phyloP scores from a whole-genome alignment of 1,140 invertebrate species.

The Brachionus asplanchnoidis region DNA sequence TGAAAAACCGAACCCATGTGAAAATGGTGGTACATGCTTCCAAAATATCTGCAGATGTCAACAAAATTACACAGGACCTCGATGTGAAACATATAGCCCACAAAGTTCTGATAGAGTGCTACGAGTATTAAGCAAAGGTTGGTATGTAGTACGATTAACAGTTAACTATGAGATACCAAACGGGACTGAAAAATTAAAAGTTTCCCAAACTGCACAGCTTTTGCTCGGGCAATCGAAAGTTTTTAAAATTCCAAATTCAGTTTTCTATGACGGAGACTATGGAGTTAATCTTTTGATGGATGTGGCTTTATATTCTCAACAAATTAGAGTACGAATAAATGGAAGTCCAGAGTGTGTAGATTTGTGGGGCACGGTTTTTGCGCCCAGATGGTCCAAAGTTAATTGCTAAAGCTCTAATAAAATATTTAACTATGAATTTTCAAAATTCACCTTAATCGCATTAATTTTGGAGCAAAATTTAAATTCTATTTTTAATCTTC shows the following conservation, averaged over 20 bases:
- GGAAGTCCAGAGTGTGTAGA: conserved; percentile 8
- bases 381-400: conserved; percentile 27
- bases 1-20: not conserved
- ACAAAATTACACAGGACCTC: conserved; percentile 2
- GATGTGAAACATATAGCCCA: not conserved
- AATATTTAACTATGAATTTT: not conserved
- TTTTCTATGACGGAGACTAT: not conserved
- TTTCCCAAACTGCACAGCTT: conserved; percentile 16
- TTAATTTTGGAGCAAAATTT: not conserved
- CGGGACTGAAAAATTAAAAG: not conserved
- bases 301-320: not conserved
- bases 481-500: not conserved
- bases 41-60: not conserved
- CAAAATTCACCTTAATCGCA: not conserved
- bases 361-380: not conserved
- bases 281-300: not conserved
- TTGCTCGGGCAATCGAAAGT: not conserved
- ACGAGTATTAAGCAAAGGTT: conserved; percentile 33
- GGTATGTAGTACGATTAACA: not conserved
- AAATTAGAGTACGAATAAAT: not conserved
- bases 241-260: conserved; percentile 35
- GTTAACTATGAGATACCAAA: not conserved
- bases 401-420: not conserved
- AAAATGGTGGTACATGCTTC: conserved; percentile 1
- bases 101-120: not conserved